Percentiles rank a stretch among this genome's conserved stretches.
Conservation (phyloP, 2,797 vertebrate species). For the Euphonia xanthogaster region DNA sequence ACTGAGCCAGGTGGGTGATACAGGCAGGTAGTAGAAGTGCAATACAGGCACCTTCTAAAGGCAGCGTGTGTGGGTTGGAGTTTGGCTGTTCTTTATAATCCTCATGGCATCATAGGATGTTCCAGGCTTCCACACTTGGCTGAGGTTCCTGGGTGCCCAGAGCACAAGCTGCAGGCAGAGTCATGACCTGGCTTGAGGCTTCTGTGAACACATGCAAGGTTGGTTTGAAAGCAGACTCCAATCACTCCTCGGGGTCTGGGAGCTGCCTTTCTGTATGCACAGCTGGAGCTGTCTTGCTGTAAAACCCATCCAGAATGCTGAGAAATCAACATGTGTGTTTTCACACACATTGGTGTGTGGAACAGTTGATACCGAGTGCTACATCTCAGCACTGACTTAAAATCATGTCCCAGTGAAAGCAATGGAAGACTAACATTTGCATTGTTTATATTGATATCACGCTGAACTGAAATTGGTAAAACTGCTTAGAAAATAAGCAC, state of each 20-base stretch:
- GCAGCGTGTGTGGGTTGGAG: not conserved
- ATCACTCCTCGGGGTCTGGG: not conserved
- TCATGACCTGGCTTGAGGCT: too few relatives aligned
- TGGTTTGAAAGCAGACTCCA: not conserved
- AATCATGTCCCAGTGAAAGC: not conserved
- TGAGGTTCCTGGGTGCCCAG: not conserved
- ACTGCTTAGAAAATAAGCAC: not conserved
- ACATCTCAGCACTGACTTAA: not conserved
- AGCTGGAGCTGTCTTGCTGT: not conserved
- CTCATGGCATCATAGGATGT: accelerated
- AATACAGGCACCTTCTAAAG: not conserved
- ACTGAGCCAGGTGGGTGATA: not conserved
- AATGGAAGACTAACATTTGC: not conserved
- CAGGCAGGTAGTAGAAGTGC: not conserved
- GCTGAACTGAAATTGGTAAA: not conserved
- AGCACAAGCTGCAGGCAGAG: not conserved
- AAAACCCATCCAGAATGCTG: not conserved
- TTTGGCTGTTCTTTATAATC: not conserved
- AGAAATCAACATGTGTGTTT: not conserved
- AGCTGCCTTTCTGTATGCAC: not conserved
- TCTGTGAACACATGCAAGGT: accelerated
- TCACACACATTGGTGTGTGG: not conserved
- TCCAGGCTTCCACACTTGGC: not conserved
- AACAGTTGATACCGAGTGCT: not conserved
- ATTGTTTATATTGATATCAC: not conserved